phyloP scores from a whole-genome alignment of 2,797 vertebrate species.

The Poecilia wingei region DNA sequence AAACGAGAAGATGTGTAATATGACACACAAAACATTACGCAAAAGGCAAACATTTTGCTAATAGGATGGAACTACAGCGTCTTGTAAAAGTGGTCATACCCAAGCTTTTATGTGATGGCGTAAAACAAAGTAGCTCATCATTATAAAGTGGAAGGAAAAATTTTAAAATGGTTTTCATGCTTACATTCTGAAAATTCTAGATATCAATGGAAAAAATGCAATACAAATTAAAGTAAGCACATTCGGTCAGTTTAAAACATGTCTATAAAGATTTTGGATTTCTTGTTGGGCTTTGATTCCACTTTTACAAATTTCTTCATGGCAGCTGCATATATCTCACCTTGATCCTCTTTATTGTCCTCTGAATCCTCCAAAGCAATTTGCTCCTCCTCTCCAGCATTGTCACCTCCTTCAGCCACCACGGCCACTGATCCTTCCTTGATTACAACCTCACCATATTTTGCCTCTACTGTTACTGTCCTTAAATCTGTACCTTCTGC shows the following conservation, averaged over 20 bases:
- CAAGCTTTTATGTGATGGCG: background rate
- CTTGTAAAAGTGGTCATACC: slow-evolving; percentile 14
- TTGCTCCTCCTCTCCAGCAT: slow-evolving; percentile 43
- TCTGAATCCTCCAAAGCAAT: slow-evolving; percentile 27
- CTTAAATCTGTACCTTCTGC: slow-evolving; percentile 10
- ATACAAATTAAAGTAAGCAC: background rate
- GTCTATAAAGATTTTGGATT: background rate
- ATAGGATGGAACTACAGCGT: slow-evolving; percentile 55
- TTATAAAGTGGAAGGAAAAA: background rate
- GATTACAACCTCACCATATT: slow-evolving; percentile 13
- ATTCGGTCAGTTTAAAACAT: background rate
- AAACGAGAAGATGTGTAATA: slow-evolving; percentile 64
- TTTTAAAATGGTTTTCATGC: background rate
- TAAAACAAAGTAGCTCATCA: background rate
- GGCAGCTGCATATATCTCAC: slow-evolving; percentile 52
- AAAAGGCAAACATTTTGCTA: slow-evolving; percentile 56
- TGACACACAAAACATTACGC: slow-evolving; percentile 73
- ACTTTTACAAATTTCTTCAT: background rate
- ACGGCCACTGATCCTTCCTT: slow-evolving; percentile 34
- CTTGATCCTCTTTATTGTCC: slow-evolving; percentile 46
- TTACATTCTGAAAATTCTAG: background rate
- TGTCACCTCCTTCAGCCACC: slow-evolving; percentile 33
- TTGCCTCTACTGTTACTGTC: slow-evolving; percentile 30
- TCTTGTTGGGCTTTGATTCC: background rate
- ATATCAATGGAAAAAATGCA: background rate